These are phyloP conservation scores for Babyrousa celebensis DNA, from an alignment of 2,797 vertebrate genomes.

Conservation along the genomic window DNA sequence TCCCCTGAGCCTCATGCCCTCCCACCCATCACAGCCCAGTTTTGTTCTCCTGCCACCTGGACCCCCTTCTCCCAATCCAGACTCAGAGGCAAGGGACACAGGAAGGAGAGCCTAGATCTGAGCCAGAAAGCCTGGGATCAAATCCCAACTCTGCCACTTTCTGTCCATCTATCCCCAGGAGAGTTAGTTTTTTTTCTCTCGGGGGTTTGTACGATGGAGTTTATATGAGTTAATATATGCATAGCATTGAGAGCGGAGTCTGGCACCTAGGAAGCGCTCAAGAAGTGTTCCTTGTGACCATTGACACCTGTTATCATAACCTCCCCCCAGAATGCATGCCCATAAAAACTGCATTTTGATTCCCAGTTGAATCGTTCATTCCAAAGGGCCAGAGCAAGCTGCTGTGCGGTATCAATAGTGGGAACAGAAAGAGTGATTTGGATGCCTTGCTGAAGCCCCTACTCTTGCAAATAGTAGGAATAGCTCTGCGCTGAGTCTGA, in stretches of 20 bases:
- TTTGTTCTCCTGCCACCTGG: neutral
- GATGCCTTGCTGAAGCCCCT: neutral
- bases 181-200: neutral
- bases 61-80: neutral
- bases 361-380: neutral
- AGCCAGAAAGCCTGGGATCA: neutral
- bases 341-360: neutral
- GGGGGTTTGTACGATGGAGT: neutral
- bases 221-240: neutral
- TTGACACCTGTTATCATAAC: neutral
- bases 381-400: neutral
- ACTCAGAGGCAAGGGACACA: neutral
- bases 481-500: conserved; percentile 9
- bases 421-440: neutral
- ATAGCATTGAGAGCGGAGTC: neutral
- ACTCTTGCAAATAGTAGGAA: conserved; percentile 33
- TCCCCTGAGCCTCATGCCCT: neutral
- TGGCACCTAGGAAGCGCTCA: neutral
- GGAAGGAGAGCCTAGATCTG: neutral
- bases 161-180: neutral
- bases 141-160: neutral
- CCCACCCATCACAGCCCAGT: neutral
- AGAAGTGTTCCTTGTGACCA: neutral
- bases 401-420: neutral
- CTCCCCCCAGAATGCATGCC: neutral